phyloP scores from a whole-genome alignment of 1,140 invertebrate genomes.

The Glomeris maerens region DNA sequence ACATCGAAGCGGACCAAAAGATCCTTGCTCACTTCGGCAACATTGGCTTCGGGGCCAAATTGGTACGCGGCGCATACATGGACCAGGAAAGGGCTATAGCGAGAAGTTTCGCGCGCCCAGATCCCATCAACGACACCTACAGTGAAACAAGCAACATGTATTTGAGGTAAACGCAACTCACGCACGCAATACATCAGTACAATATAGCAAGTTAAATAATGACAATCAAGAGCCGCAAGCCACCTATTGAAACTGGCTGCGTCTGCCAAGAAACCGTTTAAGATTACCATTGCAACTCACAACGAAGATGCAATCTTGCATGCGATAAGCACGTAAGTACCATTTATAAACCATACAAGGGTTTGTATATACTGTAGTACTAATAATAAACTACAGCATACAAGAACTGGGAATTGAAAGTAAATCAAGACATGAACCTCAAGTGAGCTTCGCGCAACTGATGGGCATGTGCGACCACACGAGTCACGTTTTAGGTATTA shows the following conservation, averaged over 20 bases:
- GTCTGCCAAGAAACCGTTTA: too few species aligned
- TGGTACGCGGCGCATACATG: slow-evolving; percentile 33
- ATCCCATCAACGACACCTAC: slow-evolving; percentile 24
- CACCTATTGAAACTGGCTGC: too few species aligned
- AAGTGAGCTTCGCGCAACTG: slow-evolving; percentile 39
- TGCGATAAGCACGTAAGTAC: slow-evolving; percentile 16
- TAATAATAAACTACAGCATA: neutral
- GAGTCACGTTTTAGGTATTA: slow-evolving; percentile 36
- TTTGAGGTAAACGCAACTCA: slow-evolving; percentile 23
- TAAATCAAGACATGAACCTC: neutral
- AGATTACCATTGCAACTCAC: slow-evolving; percentile 29
- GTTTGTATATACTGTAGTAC: neutral
- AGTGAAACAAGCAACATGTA: slow-evolving; percentile 24
- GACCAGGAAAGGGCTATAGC: slow-evolving; percentile 28
- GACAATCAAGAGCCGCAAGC: too few species aligned
- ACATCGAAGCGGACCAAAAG: slow-evolving; percentile 4
- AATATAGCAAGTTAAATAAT: too few species aligned
- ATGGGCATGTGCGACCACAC: slow-evolving; percentile 43
- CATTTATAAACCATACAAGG: neutral
- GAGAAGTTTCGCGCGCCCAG: slow-evolving; percentile 10
- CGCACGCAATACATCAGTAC: too few species aligned
- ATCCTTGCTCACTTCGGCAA: slow-evolving; percentile 16
- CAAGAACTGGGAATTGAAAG: neutral
- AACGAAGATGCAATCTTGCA: slow-evolving; percentile 27
- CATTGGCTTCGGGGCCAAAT: slow-evolving; percentile 28